Evolutionary conservation across 2,113 vertebrate genomes (phyloP), one percentile per base, ranked within the genome.

Genomic region (Cochlearius cochlearius): DNA sequence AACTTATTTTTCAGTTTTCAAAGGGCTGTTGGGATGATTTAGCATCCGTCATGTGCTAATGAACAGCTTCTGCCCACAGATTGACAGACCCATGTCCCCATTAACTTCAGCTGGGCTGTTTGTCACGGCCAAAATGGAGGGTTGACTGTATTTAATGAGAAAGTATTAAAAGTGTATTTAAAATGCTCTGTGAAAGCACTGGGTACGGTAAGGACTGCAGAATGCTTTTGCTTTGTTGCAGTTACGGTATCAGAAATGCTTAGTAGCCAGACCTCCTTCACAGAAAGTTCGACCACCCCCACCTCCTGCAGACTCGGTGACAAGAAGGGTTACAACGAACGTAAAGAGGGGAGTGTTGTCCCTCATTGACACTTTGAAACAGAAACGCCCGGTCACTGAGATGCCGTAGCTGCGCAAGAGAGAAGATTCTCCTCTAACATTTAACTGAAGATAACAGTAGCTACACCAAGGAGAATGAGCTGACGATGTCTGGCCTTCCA

Each of bases 301-400:
- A 5, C 98, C 98, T 34, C 98, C 99, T 15, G 96, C 98, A 25
- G 99, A 99, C 98, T 99, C 99, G 0, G 97, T 99, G 98, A 99
- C 99, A 32, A 98, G 99, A 32, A 98, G 99, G 82, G 99, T 99
- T 94, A 99, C 99, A 36, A 99, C 98, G 78, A 99, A 99, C 4
- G 99, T 99, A 41, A 99, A 99, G 95, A 98, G 99, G 10, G 98
- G 99, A 38, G 99, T 99, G 91, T 97, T 99, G 95, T 99, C 99
- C 80, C 99, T 99, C 97, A 99, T 99, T 99, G 99, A 99, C 99
- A 99, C 99, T 99, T 99, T 99, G 98, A 99, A 99, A 99, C 98
- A 99, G 98, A 99, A 99, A 97, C 99, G 99, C 77, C 99, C 99
- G 0, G 98, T 99, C 66, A 96, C 99, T 0, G 99, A 99, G 96